phyloP scores from a whole-genome alignment of 1,140 invertebrate genomes.

The Aphelinus certus region DNA sequence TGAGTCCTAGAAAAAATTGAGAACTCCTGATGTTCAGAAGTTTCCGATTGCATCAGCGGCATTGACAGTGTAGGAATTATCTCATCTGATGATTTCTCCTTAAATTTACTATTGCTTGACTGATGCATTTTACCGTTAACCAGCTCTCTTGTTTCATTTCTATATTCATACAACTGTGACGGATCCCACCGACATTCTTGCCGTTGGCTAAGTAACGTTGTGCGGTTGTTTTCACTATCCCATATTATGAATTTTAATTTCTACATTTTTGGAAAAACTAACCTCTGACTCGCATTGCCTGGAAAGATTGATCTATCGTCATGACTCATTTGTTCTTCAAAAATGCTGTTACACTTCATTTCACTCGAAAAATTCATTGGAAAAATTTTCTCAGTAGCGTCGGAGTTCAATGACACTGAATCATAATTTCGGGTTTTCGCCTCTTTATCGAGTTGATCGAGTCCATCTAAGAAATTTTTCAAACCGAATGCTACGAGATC shows the following conservation, averaged over 20 bases:
- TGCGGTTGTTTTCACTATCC: not conserved
- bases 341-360: not conserved
- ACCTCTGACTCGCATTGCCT: too few species aligned
- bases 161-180: too few species aligned
- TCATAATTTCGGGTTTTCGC: slow-evolving; percentile 11
- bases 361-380: not conserved
- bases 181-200: too few species aligned
- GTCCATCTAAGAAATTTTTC: slow-evolving; percentile 42
- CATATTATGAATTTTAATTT: not conserved
- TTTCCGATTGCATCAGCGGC: slow-evolving; percentile 29
- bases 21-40: slow-evolving; percentile 15
- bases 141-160: not conserved
- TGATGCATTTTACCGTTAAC: not conserved
- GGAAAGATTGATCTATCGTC: not conserved
- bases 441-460: slow-evolving; percentile 30
- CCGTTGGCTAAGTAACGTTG: not conserved
- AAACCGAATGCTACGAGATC: slow-evolving; percentile 49
- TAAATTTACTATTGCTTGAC: slow-evolving; percentile 10
- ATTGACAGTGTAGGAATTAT: not conserved
- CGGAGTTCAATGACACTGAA: not conserved
- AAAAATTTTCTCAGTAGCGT: not conserved
- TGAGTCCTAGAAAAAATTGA: too few species aligned
- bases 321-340: not conserved
- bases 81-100: slow-evolving; percentile 29
- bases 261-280: not conserved